Evolutionary conservation across 2,113 vertebrate species (phyloP).

Genomic region (Sigmodon hispidus): DNA sequence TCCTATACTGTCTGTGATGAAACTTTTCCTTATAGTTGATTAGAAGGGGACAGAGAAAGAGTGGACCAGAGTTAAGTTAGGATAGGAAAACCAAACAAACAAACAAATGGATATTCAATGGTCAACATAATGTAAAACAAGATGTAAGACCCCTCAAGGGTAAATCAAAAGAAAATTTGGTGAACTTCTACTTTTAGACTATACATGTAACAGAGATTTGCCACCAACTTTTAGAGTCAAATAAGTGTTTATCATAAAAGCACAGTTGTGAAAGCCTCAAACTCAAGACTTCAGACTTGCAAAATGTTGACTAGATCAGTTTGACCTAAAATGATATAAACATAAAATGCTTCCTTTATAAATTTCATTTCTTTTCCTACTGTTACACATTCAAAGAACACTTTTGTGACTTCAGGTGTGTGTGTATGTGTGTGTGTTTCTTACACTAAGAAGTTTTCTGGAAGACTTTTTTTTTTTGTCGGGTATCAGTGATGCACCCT

Average conservation of each 20-base stretch:
- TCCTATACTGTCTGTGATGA: not conserved
- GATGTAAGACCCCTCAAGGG: not conserved
- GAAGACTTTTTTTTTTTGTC: not conserved
- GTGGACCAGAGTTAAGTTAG: not conserved
- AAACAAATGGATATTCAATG: too few species aligned
- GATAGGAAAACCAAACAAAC: not conserved
- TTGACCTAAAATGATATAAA: not conserved
- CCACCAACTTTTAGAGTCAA: not conserved
- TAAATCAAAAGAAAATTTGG: not conserved
- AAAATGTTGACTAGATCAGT: not conserved
- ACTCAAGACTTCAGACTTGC: not conserved
- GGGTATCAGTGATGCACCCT: not conserved
- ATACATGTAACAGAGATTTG: not conserved
- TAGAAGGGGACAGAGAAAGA: not conserved
- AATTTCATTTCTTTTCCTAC: not conserved
- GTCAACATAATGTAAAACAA: not conserved
- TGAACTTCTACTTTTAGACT: not conserved
- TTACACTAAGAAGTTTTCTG: not conserved
- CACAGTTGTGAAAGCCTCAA: not conserved
- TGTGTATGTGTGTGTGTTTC: not conserved
- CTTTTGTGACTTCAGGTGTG: not conserved
- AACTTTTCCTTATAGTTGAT: not conserved
- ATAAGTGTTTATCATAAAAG: constrained; percentile 1
- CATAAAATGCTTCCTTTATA: not conserved
- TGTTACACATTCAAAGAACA: not conserved